These are phyloP conservation scores for Poecilus cupreus DNA, from an alignment of 2,888 invertebrate species.

Conservation along the genomic window DNA sequence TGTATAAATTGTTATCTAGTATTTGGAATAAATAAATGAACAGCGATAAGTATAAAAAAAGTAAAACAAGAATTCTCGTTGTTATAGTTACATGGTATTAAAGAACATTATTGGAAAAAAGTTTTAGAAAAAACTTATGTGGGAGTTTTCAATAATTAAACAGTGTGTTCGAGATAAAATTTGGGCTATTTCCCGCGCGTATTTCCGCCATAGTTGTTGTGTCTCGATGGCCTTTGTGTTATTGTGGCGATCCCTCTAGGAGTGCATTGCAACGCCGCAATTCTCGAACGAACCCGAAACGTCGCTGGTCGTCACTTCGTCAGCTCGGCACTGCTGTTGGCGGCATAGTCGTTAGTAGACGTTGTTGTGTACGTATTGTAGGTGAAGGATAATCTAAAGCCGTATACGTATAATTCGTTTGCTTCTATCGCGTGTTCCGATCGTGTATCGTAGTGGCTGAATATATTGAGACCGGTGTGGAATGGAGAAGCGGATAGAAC, in stretches of 20 bases:
- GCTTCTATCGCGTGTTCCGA: conserved; percentile 50
- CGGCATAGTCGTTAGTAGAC: conserved; percentile 55
- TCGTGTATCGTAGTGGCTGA: conserved; percentile 56
- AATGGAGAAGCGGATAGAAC: conserved; percentile 97
- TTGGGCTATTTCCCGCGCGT: not conserved
- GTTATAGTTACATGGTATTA: not conserved
- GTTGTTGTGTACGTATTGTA: conserved; percentile 54
- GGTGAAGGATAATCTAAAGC: conserved; percentile 37
- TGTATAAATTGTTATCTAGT: no score
- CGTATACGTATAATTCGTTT: conserved; percentile 55
- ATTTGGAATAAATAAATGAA: not conserved
- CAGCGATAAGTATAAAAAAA: no score
- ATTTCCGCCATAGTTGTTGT: conserved; percentile 51
- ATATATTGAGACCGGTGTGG: conserved; percentile 61
- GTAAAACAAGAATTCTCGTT: not conserved
- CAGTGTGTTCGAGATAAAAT: not conserved
- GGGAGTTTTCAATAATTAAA: not conserved
- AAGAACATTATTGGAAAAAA: not conserved
- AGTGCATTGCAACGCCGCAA: conserved; percentile 66
- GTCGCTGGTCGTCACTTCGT: conserved; percentile 26
- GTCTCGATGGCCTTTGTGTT: conserved; percentile 63
- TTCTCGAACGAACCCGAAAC: conserved; percentile 54
- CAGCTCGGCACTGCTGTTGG: conserved; percentile 58
- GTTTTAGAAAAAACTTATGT: not conserved
- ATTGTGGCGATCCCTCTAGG: conserved; percentile 71